Evolutionary conservation across 1,140 invertebrate genomes (phyloP).

Genomic region (Chironomus striatipennis): DNA sequence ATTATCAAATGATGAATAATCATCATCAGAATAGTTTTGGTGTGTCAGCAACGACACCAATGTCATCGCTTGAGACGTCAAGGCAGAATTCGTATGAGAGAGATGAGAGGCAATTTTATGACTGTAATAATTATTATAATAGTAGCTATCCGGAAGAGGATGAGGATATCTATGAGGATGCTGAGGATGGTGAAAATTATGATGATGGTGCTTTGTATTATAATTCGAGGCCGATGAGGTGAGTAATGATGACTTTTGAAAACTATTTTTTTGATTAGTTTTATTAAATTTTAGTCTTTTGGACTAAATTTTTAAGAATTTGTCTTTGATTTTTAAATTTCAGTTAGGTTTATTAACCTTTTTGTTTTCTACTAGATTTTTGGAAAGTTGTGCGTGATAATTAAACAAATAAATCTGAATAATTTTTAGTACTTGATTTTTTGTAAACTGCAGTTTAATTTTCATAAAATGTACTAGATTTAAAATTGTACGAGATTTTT

Average conservation of each 20-base stretch:
- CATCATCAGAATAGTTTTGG: neutral
- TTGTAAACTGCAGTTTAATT: too few species aligned
- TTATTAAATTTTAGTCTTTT: too few species aligned
- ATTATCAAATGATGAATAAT: slow-evolving; percentile 63
- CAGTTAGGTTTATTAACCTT: too few species aligned
- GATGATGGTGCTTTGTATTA: slow-evolving; percentile 13
- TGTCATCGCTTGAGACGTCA: slow-evolving; percentile 68
- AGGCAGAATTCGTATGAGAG: slow-evolving; percentile 76
- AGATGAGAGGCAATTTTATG: slow-evolving; percentile 46
- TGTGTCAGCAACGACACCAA: slow-evolving; percentile 47
- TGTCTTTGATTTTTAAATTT: too few species aligned
- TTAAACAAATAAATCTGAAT: too few species aligned
- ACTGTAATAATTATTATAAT: slow-evolving; percentile 18
- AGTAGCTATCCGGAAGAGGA: neutral
- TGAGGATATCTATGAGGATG: neutral
- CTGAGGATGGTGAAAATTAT: neutral
- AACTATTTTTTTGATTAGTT: too few species aligned
- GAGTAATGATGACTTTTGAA: neutral
- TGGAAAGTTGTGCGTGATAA: too few species aligned
- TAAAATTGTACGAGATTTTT: too few species aligned
- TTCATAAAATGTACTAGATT: too few species aligned
- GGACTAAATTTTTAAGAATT: too few species aligned
- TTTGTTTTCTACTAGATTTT: too few species aligned
- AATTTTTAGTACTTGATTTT: too few species aligned
- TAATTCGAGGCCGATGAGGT: slow-evolving; percentile 13